Percentiles rank a stretch among this genome's conserved stretches.
Evolutionary conservation across 2,113 vertebrate genomes (phyloP).

Genomic region (Edolisoma coerulescens): DNA sequence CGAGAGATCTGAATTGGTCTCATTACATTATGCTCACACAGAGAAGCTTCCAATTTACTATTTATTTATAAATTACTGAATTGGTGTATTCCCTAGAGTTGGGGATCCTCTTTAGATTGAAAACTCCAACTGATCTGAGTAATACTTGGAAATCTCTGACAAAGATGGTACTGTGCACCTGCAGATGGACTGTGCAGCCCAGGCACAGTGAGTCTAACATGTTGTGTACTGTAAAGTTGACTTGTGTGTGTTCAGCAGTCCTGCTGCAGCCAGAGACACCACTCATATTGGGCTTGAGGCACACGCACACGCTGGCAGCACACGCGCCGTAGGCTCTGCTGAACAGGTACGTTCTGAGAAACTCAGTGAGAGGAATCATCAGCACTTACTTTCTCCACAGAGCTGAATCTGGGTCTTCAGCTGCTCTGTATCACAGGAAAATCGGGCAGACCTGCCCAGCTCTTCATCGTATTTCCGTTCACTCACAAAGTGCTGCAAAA

Average conservation of each 20-base stretch:
- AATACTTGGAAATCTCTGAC: not conserved
- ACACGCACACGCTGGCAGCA: not conserved
- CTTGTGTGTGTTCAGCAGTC: not conserved
- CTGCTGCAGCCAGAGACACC: not conserved
- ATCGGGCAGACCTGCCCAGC: slow-evolving; percentile 76
- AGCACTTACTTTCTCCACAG: slow-evolving; percentile 80
- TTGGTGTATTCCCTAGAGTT: not conserved
- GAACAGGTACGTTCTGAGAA: not conserved
- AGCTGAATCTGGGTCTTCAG: slow-evolving; percentile 76
- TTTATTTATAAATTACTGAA: not conserved
- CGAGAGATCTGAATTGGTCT: not conserved
- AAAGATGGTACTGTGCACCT: not conserved
- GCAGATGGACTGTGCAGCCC: not conserved
- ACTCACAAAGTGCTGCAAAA: slow-evolving; percentile 79
- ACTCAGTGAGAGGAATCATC: not conserved
- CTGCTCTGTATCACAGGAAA: slow-evolving; percentile 77
- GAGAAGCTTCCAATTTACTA: not conserved
- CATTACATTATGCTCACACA: not conserved
- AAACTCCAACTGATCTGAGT: not conserved
- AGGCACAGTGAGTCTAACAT: not conserved
- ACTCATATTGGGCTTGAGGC: not conserved
- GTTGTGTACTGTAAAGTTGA: not conserved
- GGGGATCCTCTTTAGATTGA: not conserved
- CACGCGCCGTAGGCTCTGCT: not conserved
- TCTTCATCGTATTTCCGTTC: slow-evolving; percentile 83